Evolutionary conservation across 2,113 vertebrate genomes (phyloP), one percentile per base, ranked within the genome.

Genomic region (Scomber colias): DNA sequence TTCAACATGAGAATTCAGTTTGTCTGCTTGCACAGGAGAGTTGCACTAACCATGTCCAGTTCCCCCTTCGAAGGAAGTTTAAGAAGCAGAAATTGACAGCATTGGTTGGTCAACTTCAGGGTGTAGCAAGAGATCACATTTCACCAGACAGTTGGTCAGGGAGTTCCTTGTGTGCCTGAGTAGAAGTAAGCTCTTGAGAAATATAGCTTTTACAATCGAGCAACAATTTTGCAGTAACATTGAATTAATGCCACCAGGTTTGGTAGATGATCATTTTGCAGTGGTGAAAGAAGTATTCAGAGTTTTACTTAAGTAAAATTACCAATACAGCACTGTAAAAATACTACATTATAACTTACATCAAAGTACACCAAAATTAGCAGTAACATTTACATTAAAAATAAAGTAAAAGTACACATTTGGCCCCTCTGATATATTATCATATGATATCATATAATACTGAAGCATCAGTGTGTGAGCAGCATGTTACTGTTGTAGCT

Each of bases 31-130:
- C 15, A 24, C 46, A 46, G 21, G 35, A 67, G 14, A 17, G 54
- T 82, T 88, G 77, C 57, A 69, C n/a, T 27, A 56, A 40, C 2
- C 0, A 5, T 46, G 56, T 53, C 54, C 19, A 68, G 55, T 57
- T 48, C 9, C 1, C 13, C 66, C 46, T 75, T 55, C 57, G 4
- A 69, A 71, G 61, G 69, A 85, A 65, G 67, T 71, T 35, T n/a
- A 67, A 75, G 68, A 84, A 75, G 72, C 15, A 60, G 72, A 87
- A 83, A 82, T 67, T 64, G 27, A 64, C 40, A 82, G 46, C 6
- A 54, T 46, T 48, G 2, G 24, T 86, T 73, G 44, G 55, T 68
- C 30, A 79, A 90, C 35, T 6, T 48, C 12, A 40, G 19, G 12
- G 50, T 87, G 65, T 67, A 44, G 74, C 67, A 85, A 81, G 31